Percentiles rank a stretch among this genome's conserved stretches.
These are phyloP conservation scores for Lypha dubia DNA, from an alignment of 2,888 invertebrate genomes.

Conservation along the genomic window DNA sequence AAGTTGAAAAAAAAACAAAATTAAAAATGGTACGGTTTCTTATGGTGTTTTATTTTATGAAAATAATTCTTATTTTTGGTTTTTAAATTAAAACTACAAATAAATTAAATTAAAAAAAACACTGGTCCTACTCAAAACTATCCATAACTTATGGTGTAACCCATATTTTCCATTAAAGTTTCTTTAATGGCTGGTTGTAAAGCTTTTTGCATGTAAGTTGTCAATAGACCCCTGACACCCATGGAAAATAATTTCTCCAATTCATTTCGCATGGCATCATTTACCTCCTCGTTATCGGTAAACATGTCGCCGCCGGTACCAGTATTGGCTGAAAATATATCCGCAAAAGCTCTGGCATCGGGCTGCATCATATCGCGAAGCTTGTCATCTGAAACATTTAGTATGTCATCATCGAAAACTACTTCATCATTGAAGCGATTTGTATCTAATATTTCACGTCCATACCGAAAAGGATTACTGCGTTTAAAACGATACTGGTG, in stretches of 20 bases:
- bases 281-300: constrained; percentile 84
- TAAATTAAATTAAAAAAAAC: constrained; percentile 4
- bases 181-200: constrained; percentile 93
- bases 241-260: constrained; percentile 93
- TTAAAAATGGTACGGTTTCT: constrained; percentile 39
- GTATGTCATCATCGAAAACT: constrained; percentile 79
- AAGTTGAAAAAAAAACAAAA: constrained; percentile 2
- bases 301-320: constrained; percentile 59
- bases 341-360: constrained; percentile 81
- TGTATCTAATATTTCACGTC: not conserved
- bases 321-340: constrained; percentile 75
- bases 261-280: constrained; percentile 89
- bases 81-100: constrained; percentile 52
- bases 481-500: constrained; percentile 75
- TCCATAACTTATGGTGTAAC: constrained; percentile 93
- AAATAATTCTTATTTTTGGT: constrained; percentile 47
- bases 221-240: constrained; percentile 91
- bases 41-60: constrained; percentile 36
- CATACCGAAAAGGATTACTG: constrained; percentile 46
- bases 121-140: constrained; percentile 79
- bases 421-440: constrained; percentile 75
- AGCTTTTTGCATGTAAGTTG: constrained; percentile 92
- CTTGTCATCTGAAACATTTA: constrained; percentile 78
- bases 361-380: constrained; percentile 79
- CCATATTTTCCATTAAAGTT: constrained; percentile 93